Base-by-base conservation (phyloP, 2,888 invertebrate species). In the Linnaemya tessellans region DNA sequence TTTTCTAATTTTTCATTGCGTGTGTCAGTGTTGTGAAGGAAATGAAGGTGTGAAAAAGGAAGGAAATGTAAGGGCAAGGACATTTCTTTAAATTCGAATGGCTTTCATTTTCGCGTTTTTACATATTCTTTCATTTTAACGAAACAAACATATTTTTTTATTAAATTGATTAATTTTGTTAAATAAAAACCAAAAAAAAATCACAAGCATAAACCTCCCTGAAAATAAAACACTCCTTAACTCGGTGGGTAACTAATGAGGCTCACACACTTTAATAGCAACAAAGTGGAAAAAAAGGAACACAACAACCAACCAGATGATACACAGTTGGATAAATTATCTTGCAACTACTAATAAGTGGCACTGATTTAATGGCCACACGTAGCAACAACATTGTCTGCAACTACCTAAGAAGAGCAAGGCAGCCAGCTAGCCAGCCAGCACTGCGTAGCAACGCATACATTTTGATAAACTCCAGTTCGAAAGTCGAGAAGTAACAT, bases 321-420 rank as follows among this genome's bases (percentile, higher is more conserved):
- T 75, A 62, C 65, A 49, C 84, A 78, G 78, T 84, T 56, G 80
- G 84, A 80, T 84, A 84, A 86, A 70, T 80, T 84, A 85, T 82
- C 68, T 78, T 80, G 82, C 85, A 85, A 87, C 88, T 90, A 90
- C 88, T 88, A 89, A 89, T 89, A 89, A 89, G 89, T 87, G 87
- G 87, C 87, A 87, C 83, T 85, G 85, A 87, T 87, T 87, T 87
- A 87, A 87, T 87, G 85, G 80, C 89, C 89, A 89, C 90, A 90
- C 89, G 89, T 89, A 90, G 90, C 89, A 90, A 89, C 89, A 89
- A 75, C 80, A 74, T 56, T 80, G 79, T 71, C 75, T 84, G 73
- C 75, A 85, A 87, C 85, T 83, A 85, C 85, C 84, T 83, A 87
- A 83, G 74, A 51, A 78, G 80, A 78, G 62, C 60, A 78, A n/a